Conservation (phyloP, 1,140 invertebrate genomes). For the Ostrea denselamellosa region DNA sequence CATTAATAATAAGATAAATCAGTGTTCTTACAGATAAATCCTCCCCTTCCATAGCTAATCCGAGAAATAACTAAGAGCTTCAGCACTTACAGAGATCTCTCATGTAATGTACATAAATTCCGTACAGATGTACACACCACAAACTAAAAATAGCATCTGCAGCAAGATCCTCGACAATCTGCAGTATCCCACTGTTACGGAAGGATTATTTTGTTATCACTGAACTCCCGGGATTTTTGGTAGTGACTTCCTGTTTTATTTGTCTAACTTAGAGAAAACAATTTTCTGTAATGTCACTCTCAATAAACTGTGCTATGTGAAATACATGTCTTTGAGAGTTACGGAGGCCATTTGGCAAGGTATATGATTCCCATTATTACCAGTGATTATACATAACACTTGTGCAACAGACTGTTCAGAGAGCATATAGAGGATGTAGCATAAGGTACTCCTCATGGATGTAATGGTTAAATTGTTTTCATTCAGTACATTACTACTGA, state of each 20-base stretch:
- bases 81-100: background rate
- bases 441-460: too few species aligned
- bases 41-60: background rate
- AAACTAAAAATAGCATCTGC: background rate
- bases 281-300: background rate
- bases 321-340: background rate
- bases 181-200: background rate
- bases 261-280: background rate
- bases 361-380: too few species aligned
- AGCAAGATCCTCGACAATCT: background rate
- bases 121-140: background rate
- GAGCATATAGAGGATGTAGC: too few species aligned
- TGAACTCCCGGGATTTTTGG: background rate
- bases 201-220: background rate
- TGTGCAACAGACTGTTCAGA: too few species aligned
- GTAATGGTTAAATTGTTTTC: too few species aligned
- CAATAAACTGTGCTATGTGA: background rate
- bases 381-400: too few species aligned
- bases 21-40: background rate
- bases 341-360: background rate
- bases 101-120: background rate
- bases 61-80: background rate
- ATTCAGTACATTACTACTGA: too few species aligned
- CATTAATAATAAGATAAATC: background rate
- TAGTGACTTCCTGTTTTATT: background rate